Evolutionary conservation across 2,797 vertebrate genomes (phyloP).

Genomic region (Ataeniobius toweri): DNA sequence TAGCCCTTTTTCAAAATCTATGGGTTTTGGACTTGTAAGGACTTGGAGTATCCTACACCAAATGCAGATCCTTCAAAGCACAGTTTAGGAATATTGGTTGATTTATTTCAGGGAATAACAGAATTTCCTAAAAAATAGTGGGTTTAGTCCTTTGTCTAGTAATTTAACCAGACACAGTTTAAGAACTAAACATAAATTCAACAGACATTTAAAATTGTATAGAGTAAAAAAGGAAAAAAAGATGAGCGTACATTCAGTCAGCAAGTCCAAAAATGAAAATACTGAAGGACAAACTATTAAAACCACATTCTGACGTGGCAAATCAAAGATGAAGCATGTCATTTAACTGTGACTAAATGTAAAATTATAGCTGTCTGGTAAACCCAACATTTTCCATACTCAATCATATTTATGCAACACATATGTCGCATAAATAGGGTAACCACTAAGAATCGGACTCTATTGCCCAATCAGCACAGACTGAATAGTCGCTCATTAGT

Average conservation of each 20-base stretch:
- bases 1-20: neutral
- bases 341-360: neutral
- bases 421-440: too few relatives aligned
- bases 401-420: too few relatives aligned
- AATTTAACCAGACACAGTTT: neutral
- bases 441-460: neutral
- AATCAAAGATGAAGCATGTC: neutral
- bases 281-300: neutral
- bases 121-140: neutral
- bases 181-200: neutral
- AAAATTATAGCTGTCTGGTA: neutral
- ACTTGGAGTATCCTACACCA: neutral
- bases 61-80: neutral
- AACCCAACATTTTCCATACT: too few relatives aligned
- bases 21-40: neutral
- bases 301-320: neutral
- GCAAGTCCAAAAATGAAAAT: neutral
- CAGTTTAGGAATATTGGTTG: neutral
- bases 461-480: conserved; percentile 7
- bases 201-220: neutral
- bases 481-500: conserved; percentile 31
- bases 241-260: neutral
- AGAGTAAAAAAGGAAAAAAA: neutral
- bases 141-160: neutral
- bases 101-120: neutral